Evolutionary conservation across 92 coral and sea anemone genomes (phyloP).

Genomic region (Heliopora coerulea): DNA sequence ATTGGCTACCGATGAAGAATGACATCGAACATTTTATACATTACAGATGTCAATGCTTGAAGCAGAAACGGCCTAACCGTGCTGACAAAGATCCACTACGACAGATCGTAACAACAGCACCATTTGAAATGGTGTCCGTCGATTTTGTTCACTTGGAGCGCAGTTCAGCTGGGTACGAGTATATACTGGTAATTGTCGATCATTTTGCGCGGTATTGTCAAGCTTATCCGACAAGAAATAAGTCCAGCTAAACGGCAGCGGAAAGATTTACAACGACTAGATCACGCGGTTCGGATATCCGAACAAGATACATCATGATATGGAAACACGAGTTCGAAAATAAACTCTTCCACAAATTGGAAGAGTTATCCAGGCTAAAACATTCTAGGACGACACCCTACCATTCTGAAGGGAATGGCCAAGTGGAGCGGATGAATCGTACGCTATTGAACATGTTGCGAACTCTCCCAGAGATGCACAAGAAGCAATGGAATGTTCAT

Average conservation of each 20-base stretch:
- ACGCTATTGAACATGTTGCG: conserved; percentile 26
- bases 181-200: conserved; percentile 49
- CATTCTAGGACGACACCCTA: conserved; percentile 22
- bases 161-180: conserved; percentile 44
- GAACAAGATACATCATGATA: conserved; percentile 36
- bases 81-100: conserved; percentile 22
- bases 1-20: conserved; percentile 45
- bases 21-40: conserved; percentile 47
- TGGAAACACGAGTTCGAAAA: conserved; percentile 31
- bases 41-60: conserved; percentile 43
- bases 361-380: conserved; percentile 8
- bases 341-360: conserved; percentile 5
- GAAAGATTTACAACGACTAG: conserved; percentile 49
- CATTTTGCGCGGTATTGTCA: conserved; percentile 50
- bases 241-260: conserved; percentile 48
- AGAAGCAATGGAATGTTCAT: conserved; percentile 24
- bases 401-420: conserved; percentile 22
- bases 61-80: conserved; percentile 40
- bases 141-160: conserved; percentile 49
- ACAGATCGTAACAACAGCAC: conserved; percentile 47
- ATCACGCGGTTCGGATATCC: conserved; percentile 51
- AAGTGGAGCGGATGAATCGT: conserved; percentile 21
- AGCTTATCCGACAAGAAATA: conserved; percentile 44
- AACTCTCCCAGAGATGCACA: conserved; percentile 16
- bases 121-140: conserved; percentile 51